A percentile compares a stretch with the other conserved stretches of the same genome.
Conservation (phyloP, 2,113 vertebrate species). For the Elaphurus davidianus region DNA sequence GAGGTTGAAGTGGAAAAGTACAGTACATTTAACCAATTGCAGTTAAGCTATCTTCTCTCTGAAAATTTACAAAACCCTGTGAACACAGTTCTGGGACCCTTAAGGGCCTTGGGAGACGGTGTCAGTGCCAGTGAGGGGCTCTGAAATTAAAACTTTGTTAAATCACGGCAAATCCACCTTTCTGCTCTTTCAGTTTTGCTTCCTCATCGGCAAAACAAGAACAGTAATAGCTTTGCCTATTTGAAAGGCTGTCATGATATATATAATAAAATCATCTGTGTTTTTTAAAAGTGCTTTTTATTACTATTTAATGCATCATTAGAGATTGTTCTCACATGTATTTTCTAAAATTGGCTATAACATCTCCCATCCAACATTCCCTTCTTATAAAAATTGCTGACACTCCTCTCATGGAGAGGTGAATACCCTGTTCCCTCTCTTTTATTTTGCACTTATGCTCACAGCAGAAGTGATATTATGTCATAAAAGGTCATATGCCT, state of each 20-base stretch:
- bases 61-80: neutral
- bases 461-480: neutral
- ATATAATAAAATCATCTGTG: neutral
- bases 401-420: neutral
- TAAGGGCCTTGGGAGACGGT: neutral
- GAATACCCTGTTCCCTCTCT: neutral
- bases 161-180: neutral
- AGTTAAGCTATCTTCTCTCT: neutral
- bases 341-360: neutral
- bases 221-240: neutral
- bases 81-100: neutral
- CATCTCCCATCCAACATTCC: neutral
- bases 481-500: neutral
- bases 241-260: neutral
- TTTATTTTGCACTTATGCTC: neutral
- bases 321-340: neutral
- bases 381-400: neutral
- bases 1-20: neutral
- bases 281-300: neutral
- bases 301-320: neutral
- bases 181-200: neutral
- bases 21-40: neutral
- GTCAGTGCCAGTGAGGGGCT: neutral
- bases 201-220: neutral
- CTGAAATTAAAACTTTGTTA: neutral